phyloP scores from a whole-genome alignment of 1,140 invertebrate species.

The Euura lappo region DNA sequence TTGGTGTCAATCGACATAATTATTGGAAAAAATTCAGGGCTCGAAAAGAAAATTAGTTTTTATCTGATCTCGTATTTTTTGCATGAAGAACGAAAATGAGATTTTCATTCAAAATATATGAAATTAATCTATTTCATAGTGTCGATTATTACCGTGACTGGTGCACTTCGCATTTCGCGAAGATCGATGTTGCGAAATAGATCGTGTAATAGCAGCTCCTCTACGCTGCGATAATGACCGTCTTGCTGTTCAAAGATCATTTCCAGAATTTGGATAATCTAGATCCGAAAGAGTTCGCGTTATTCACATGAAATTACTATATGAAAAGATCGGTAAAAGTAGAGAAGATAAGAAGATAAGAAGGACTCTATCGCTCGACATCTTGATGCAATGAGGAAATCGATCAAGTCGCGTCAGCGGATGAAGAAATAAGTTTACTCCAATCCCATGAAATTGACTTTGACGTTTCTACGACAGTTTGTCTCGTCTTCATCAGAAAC shows the following conservation, averaged over 20 bases:
- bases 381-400: no score
- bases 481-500: no score
- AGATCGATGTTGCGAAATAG: conserved; percentile 88
- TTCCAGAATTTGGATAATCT: conserved; percentile 81
- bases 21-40: neutral
- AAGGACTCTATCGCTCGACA: no score
- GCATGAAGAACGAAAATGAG: no score
- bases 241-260: conserved; percentile 78
- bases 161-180: conserved; percentile 76
- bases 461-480: no score
- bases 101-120: no score
- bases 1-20: no score
- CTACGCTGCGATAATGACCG: conserved; percentile 71
- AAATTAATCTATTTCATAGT: no score
- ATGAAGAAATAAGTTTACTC: neutral
- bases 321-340: no score
- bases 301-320: no score
- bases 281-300: conserved; percentile 24
- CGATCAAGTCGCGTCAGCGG: neutral
- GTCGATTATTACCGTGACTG: conserved; percentile 58
- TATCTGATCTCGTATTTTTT: no score
- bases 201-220: conserved; percentile 81
- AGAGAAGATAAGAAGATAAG: no score
- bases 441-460: neutral
- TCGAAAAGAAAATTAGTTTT: neutral